phyloP scores from a whole-genome alignment of 2,113 vertebrate genomes.

The Petromus typicus region DNA sequence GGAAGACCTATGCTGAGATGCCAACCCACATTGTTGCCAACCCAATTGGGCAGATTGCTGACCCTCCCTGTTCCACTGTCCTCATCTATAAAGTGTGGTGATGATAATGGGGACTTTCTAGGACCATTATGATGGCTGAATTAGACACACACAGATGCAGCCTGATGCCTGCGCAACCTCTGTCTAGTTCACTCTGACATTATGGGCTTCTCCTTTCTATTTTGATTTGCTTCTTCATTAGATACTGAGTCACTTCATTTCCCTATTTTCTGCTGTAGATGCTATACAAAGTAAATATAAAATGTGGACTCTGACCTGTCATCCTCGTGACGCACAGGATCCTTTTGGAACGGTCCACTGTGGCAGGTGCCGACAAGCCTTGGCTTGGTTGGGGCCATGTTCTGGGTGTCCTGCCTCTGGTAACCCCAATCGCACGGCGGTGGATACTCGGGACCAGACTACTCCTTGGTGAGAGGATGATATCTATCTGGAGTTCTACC shows the following conservation, averaged over 20 bases:
- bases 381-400: rapidly evolving
- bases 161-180: rapidly evolving
- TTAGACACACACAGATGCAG: not conserved
- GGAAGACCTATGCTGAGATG: too few relatives aligned
- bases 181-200: rapidly evolving
- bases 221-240: not conserved
- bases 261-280: not conserved
- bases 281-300: not conserved
- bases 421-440: too few relatives aligned
- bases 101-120: rapidly evolving
- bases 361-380: rapidly evolving
- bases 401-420: not conserved
- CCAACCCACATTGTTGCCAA: not conserved
- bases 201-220: not conserved
- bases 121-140: rapidly evolving
- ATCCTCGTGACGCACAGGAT: rapidly evolving
- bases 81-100: rapidly evolving
- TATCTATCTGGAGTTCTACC: too few relatives aligned
- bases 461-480: not conserved
- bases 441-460: not conserved
- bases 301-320: rapidly evolving
- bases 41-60: not conserved
- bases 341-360: rapidly evolving
- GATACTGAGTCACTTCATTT: not conserved
- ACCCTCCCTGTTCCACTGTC: not conserved